These are phyloP conservation scores for Sympetrum striolatum DNA, from an alignment of 2,888 invertebrate species.

Conservation along the genomic window DNA sequence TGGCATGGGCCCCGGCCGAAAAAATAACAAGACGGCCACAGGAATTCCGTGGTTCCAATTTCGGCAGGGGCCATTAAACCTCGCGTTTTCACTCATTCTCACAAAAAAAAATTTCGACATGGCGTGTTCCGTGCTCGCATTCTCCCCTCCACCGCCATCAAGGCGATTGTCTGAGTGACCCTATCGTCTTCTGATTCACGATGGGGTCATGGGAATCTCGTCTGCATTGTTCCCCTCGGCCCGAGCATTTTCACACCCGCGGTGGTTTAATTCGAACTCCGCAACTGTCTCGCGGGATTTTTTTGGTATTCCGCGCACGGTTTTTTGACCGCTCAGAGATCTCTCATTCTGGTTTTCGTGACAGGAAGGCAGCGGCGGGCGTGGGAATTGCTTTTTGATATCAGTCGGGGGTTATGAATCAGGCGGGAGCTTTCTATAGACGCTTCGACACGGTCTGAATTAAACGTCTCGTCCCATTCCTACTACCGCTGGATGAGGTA, in stretches of 20 bases:
- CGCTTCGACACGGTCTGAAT: not conserved
- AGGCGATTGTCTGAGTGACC: constrained; percentile 33
- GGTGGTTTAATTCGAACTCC: constrained; percentile 17
- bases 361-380: constrained; percentile 16
- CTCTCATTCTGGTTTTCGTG: constrained; percentile 18
- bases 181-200: constrained; percentile 30
- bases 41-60: constrained; percentile 6
- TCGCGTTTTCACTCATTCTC: constrained; percentile 38
- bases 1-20: not conserved
- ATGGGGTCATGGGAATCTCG: constrained; percentile 15
- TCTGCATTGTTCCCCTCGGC: constrained; percentile 18
- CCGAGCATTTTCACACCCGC: constrained; percentile 27
- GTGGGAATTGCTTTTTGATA: constrained; percentile 3
- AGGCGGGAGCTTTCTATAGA: not conserved
- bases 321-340: constrained; percentile 23
- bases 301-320: not conserved
- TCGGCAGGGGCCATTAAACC: not conserved
- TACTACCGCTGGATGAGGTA: not conserved
- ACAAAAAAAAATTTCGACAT: not conserved
- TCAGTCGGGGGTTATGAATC: not conserved
- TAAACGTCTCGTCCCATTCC: not conserved
- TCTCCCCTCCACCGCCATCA: not conserved
- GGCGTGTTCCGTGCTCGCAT: not conserved
- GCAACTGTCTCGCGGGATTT: constrained; percentile 27
- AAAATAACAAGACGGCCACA: not conserved